phyloP scores from a whole-genome alignment of 2,797 vertebrate genomes.

The Nyctibius grandis region DNA sequence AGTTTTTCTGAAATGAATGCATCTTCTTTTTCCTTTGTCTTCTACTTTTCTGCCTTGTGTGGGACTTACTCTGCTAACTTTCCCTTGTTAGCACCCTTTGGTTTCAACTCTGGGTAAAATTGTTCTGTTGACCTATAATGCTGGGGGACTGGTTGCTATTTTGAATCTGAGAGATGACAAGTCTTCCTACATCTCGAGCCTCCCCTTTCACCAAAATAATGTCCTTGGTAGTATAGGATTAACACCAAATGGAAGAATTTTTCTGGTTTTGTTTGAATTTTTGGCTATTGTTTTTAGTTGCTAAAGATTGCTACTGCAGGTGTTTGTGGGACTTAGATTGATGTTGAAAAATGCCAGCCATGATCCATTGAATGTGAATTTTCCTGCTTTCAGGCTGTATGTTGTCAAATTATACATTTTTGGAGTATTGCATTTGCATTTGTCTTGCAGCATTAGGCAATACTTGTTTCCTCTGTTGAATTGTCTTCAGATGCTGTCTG shows the following conservation, averaged over 20 bases:
- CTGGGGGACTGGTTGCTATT: background rate
- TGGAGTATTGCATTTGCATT: background rate
- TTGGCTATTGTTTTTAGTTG: background rate
- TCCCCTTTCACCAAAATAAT: background rate
- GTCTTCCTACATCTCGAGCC: background rate
- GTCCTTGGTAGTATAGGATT: background rate
- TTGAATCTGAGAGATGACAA: background rate
- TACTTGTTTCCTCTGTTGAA: background rate
- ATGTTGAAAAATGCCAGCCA: background rate
- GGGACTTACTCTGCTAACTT: background rate
- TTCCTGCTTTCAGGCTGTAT: background rate
- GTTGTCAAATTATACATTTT: background rate
- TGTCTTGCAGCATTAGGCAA: background rate
- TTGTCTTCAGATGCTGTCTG: background rate
- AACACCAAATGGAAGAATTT: background rate
- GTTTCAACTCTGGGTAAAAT: background rate
- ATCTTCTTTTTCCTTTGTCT: background rate
- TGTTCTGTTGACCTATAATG: accelerated
- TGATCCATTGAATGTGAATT: background rate
- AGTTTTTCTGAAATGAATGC: background rate
- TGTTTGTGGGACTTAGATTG: background rate
- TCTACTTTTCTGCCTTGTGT: background rate
- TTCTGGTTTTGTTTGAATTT: background rate
- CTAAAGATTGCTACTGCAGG: background rate
- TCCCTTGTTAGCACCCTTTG: background rate